Evolutionary conservation across 2,888 invertebrate species (phyloP).

Genomic region (Ommatoiulus sabulosus): DNA sequence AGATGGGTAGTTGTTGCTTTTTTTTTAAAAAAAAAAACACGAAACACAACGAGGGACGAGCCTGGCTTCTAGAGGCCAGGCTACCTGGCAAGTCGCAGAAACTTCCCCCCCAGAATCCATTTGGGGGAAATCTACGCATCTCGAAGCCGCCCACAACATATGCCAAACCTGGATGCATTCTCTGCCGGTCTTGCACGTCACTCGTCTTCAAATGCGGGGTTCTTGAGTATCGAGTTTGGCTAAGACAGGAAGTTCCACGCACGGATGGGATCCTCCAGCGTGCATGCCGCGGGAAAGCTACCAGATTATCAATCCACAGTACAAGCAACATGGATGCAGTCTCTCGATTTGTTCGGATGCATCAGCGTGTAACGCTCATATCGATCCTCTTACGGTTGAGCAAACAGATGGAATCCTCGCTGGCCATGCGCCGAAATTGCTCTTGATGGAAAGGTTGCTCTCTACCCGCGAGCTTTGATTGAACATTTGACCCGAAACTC

Average conservation of each 20-base stretch:
- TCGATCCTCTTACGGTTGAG: too few relatives aligned
- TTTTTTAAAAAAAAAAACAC: too few relatives aligned
- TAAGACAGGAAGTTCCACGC: neutral
- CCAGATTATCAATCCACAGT: neutral
- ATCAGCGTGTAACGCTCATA: too few relatives aligned
- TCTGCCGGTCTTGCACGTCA: neutral
- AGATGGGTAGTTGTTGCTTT: neutral
- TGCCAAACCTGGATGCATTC: conserved; percentile 19
- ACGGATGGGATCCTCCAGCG: neutral
- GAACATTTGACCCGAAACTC: neutral
- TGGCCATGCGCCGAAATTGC: too few relatives aligned
- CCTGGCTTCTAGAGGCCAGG: too few relatives aligned
- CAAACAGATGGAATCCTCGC: neutral
- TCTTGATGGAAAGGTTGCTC: too few relatives aligned
- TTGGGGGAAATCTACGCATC: neutral
- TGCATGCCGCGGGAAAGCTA: neutral
- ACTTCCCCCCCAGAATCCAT: too few relatives aligned
- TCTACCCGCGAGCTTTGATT: neutral
- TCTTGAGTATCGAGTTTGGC: too few relatives aligned
- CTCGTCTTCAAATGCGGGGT: neutral
- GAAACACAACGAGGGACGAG: too few relatives aligned
- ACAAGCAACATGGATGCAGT: too few relatives aligned
- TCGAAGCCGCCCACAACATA: neutral
- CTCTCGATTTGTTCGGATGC: too few relatives aligned
- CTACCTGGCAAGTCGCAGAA: too few relatives aligned